Evolutionary conservation across 2,888 invertebrate species (phyloP), one percentile per base, ranked within the genome.

Genomic region (Alviniconcha strummeri): DNA sequence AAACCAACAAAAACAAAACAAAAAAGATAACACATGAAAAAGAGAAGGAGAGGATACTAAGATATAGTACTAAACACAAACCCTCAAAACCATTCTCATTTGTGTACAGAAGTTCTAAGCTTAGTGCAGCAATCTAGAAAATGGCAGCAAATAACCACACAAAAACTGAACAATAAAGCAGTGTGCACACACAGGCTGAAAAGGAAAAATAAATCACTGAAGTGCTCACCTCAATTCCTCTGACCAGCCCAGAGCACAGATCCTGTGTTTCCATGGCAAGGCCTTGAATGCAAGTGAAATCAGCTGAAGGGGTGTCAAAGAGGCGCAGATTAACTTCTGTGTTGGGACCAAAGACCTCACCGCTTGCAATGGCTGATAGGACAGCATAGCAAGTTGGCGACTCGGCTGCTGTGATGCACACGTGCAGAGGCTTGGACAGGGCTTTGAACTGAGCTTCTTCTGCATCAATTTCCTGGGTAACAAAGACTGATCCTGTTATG

Each of bases 391-490:
- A 90, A 0, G 90, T 88, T 54, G 88, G 87, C 64, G 88, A 89
- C n/a, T 85, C 86, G 17, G 93, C 93, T 85, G 90, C 91, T 7
- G 92, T 91, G 75, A 93, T 90, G 85, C 92, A 92, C 7, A 93
- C 87, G 82, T 91, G 88, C 0, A 92, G 83, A 4, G 93, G 93
- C 5, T 91, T 88, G 80, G 90, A 91, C 8, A 82, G 83, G 0
- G 88, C 88, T 81, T 86, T 88, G 80, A 86, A 88, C 19, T 86
- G 88, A 8, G 83, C 81, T 57, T 91, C 90, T 84, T 93, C 93
- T 83, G 87, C 86, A 78, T 92, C 92, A 3, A 90, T 83, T 72
- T 91, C 90, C 57, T 82, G 82, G 19, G 67, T 15, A 9, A 79
- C 52, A 64, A 64, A 17, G n/a, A 19, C 15, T 15, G 55, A 72